Base-by-base conservation (phyloP, 2,113 vertebrate genomes). In the Pseudorectes ferrugineus region DNA sequence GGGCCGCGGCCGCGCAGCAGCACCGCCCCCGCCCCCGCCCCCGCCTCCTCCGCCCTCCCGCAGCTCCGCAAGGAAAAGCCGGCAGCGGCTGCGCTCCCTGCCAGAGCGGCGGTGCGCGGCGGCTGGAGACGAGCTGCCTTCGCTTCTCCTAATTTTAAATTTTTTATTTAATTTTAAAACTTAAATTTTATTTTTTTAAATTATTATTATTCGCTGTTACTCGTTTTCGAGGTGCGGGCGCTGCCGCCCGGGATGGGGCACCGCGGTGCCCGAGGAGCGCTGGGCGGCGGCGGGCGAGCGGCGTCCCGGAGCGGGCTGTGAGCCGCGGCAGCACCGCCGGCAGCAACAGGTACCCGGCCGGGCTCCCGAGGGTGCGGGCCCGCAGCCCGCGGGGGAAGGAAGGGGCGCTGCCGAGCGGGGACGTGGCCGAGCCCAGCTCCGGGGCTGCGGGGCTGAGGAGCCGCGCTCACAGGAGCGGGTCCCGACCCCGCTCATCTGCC, bases 281-380 rank as follows among this genome's bases (percentile, higher is more conserved):
- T 20, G 66, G 40, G 79, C 35, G 45, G 84, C 65, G 49, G 77
- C 72, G 75, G 77, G 79, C 51, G 49, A 92, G 85, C 74, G 65
- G 62, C 62, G 61, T 67, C 43, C 74, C 59, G 76, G 92, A 77
- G 83, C 95, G 96, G 95, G 91, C 86, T 33, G 61, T 88, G 84
- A 97, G 90, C 42, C 20, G 22, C 75, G 46, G 62, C 70, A 4
- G 77, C 61, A 16, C n/a, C 88, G 67, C 65, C 70, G 77, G 86
- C 92, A 82, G 75, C 91, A 29, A 58, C 93, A 96, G 95, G 93
- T 93, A 96, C 85, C 63, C 20, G 67, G 36, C 6, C 23, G 82
- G 52, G 51, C n/a, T 31, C 45, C 36, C 46, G 5, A 22, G 68
- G 81, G 8, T 4, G 48, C 42, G 55, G 49, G 14, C 5, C 20